phyloP scores from a whole-genome alignment of 2,797 vertebrate species.

The Petrocephalus sullivani region DNA sequence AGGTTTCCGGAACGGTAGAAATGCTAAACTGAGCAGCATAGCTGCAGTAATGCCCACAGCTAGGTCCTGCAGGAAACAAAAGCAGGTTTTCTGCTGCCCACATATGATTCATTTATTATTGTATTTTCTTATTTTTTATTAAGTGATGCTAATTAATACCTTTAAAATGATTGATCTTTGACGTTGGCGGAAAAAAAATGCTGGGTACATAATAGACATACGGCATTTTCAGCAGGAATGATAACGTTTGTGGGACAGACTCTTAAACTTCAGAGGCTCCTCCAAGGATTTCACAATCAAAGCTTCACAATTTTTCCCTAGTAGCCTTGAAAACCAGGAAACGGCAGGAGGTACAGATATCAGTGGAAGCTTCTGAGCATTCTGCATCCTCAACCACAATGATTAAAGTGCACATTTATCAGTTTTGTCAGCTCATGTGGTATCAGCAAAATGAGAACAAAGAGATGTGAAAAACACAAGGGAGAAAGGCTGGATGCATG shows the following conservation, averaged over 20 bases:
- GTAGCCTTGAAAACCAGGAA: conserved; percentile 19
- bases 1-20: conserved; percentile 51
- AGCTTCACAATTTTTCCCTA: conserved; percentile 17
- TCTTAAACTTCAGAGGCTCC: conserved; percentile 15
- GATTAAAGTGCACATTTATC: conserved; percentile 21
- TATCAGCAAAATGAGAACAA: conserved; percentile 17
- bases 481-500: conserved; percentile 48
- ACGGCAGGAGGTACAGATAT: conserved; percentile 17
- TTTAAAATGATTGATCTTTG: neutral
- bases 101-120: conserved; percentile 6
- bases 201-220: neutral
- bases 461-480: conserved; percentile 32
- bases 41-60: conserved; percentile 55
- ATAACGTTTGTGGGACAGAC: conserved; percentile 8
- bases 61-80: neutral
- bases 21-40: conserved; percentile 58
- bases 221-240: neutral
- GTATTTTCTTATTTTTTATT: conserved; percentile 8
- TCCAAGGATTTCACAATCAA: conserved; percentile 23
- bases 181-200: neutral
- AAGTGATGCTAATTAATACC: conserved; percentile 9
- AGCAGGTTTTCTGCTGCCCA: neutral
- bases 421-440: conserved; percentile 18
- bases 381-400: conserved; percentile 14
- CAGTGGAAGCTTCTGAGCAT: conserved; percentile 16